phyloP scores from a whole-genome alignment of 1,140 invertebrate genomes.

The Lepidurus couesii region DNA sequence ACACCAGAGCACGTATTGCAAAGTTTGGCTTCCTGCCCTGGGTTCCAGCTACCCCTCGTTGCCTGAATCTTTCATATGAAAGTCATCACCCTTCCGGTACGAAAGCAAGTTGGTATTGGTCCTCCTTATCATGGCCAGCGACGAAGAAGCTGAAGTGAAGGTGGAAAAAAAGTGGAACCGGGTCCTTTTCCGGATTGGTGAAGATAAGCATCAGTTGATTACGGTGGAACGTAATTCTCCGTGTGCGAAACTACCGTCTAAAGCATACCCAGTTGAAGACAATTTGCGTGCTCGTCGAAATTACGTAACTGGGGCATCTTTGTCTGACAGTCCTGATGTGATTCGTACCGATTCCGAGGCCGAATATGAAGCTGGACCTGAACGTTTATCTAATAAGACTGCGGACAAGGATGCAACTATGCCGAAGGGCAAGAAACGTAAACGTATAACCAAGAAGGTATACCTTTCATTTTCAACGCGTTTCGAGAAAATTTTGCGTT shows the following conservation, averaged over 20 bases:
- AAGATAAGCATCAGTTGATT: neutral
- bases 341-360: neutral
- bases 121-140: neutral
- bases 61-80: neutral
- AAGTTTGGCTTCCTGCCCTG: neutral
- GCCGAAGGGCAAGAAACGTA: neutral
- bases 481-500: no score
- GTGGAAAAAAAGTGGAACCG: neutral
- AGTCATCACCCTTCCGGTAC: neutral
- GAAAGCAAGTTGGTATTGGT: neutral
- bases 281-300: conserved; percentile 1
- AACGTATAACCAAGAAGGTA: neutral
- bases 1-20: neutral
- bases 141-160: neutral
- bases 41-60: neutral
- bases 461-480: neutral
- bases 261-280: neutral
- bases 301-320: neutral
- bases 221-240: neutral
- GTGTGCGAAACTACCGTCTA: neutral
- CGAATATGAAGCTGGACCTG: neutral
- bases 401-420: neutral
- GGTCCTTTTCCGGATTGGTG: neutral
- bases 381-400: neutral
- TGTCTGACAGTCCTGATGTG: neutral